Evolutionary conservation across 1,140 invertebrate genomes (phyloP), one percentile per base, ranked within the genome.

Genomic region (Diorhabda sublineata): DNA sequence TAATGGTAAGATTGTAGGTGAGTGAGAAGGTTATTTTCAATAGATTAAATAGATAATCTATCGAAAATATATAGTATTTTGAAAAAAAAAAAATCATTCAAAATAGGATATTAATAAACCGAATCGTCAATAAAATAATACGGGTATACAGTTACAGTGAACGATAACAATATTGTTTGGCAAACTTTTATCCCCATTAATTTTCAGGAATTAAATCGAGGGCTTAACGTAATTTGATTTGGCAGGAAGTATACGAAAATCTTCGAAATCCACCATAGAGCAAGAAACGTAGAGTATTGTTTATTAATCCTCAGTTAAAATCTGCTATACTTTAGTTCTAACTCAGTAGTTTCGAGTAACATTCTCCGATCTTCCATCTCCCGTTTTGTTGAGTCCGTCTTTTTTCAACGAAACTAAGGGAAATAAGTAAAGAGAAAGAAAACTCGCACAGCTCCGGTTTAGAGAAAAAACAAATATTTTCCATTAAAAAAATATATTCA

Each of bases 311-410:
- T 42, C 47, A 43, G 41, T 52, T 47, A 56, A 63, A 63, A 68
- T 68, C 67, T 63, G 61, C 60, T 47, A 68, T 68, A 68, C 67
- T 68, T 68, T 68, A 68, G 67, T 63, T 68, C 67, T 68, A 64
- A 63, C 67, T 68, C 59, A 68, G 67, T 68, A 68, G 67, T 68
- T 64, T 63, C 67, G 47, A 68, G 67, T 68, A 64, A 67, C 65
- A 60, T 52, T 42, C 65, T 59, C 58, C 57, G 58, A 67, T 60
- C 65, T 60, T 59, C 42, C 41, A 26, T n/a, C 57, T 41, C 59
- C 26, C 59, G 59, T 42, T n/a, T 8, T 42, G 65, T 47, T 45
- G 11, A 41, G 57, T 60, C 58, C 7, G 42, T 59, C 58, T 59
- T 67, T 67, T 67, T 67, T 67, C 43, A 60, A 45, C 58, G 58